Percentiles rank a stretch among this genome's conserved stretches.
phyloP scores from a whole-genome alignment of 2,888 invertebrate species.

The Meteorus cinctellus region DNA sequence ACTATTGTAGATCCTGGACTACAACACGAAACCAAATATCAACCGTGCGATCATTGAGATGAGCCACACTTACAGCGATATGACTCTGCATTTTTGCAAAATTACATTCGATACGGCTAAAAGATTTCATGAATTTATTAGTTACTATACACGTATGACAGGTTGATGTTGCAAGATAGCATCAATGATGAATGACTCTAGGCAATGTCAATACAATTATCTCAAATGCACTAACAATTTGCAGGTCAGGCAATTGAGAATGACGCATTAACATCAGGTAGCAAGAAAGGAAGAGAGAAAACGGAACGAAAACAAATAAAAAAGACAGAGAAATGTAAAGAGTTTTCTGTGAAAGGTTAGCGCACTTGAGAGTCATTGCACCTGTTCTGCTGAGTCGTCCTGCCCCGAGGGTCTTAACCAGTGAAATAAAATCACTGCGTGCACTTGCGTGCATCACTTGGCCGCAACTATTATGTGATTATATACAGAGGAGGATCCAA shows the following conservation, averaged over 20 bases:
- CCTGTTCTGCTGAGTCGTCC: constrained; percentile 39
- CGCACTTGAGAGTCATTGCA: constrained; percentile 56
- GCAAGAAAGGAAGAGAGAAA: not conserved
- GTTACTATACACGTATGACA: not conserved
- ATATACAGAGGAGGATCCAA: not conserved
- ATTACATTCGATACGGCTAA: not conserved
- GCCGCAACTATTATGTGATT: not conserved
- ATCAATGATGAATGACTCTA: not conserved
- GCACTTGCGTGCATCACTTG: constrained; percentile 8
- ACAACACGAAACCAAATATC: too few relatives aligned
- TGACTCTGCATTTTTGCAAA: not conserved
- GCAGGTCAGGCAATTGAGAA: not conserved
- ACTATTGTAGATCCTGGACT: too few relatives aligned
- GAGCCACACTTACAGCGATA: not conserved
- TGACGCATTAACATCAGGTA: not conserved
- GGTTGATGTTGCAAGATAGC: not conserved
- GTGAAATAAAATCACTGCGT: constrained; percentile 14
- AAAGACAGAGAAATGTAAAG: constrained; percentile 1
- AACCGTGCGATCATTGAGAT: too few relatives aligned
- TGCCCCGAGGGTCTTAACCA: constrained; percentile 23
- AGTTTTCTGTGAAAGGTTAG: constrained; percentile 51
- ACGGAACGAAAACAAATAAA: not conserved
- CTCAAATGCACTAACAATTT: not conserved
- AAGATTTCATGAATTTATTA: not conserved
- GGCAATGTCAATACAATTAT: too few relatives aligned